Percentiles rank a stretch among this genome's conserved stretches.
phyloP scores from a whole-genome alignment of 1,140 invertebrate species.

The Drosophila leontia region DNA sequence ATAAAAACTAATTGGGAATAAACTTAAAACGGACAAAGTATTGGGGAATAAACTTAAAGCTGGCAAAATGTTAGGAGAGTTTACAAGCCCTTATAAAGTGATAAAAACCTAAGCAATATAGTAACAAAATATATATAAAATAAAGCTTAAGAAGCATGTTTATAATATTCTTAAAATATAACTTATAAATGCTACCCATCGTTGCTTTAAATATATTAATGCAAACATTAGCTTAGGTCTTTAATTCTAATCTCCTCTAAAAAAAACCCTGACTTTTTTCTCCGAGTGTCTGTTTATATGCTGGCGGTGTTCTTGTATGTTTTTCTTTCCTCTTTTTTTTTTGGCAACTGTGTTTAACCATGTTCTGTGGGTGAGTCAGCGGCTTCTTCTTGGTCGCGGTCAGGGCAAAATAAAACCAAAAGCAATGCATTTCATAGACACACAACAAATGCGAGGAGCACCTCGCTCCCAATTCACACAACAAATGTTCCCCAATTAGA shows the following conservation, averaged over 20 bases:
- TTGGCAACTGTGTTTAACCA: conserved; percentile 44
- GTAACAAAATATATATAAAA: too few species aligned
- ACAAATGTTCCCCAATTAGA: conserved; percentile 34
- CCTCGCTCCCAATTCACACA: conserved; percentile 26
- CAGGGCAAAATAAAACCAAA: conserved; percentile 65
- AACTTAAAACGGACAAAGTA: background rate
- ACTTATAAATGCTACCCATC: background rate
- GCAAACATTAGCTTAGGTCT: background rate
- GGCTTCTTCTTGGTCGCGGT: conserved; percentile 60
- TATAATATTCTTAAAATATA: background rate
- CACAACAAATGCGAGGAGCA: conserved; percentile 39
- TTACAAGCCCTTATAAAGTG: too few species aligned
- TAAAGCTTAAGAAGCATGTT: too few species aligned
- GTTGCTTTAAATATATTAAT: background rate
- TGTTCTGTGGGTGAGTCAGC: conserved; percentile 61
- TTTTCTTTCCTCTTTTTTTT: conserved; percentile 36
- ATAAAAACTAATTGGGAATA: background rate
- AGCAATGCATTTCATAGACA: conserved; percentile 57
- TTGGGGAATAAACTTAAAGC: too few species aligned
- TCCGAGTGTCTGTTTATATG: conserved; percentile 18
- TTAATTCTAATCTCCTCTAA: background rate
- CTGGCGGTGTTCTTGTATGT: conserved; percentile 21
- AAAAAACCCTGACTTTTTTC: background rate
- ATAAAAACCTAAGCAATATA: background rate
- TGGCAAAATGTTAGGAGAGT: background rate